A percentile compares a stretch with the other conserved stretches of the same genome.
phyloP scores from a whole-genome alignment of 2,797 vertebrate species.

The Pangasius macronema region DNA sequence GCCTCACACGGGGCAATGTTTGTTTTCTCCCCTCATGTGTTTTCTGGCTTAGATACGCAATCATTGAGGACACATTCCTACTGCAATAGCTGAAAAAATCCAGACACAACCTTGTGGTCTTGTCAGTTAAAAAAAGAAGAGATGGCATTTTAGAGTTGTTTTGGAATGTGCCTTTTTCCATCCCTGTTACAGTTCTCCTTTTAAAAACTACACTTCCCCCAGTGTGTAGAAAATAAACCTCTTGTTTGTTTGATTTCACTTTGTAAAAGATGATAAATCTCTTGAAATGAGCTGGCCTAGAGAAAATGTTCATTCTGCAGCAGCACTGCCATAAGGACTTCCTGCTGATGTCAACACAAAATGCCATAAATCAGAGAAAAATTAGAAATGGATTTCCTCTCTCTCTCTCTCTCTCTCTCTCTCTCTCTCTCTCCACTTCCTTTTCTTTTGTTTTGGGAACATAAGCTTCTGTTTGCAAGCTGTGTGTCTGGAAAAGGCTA shows the following conservation, averaged over 20 bases:
- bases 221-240: conserved; percentile 11
- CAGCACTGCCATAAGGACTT: conserved; percentile 9
- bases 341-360: conserved; percentile 19
- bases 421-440: background rate
- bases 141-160: background rate
- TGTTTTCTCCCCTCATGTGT: background rate
- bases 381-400: conserved; percentile 15
- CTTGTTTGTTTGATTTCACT: conserved; percentile 5
- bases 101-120: background rate
- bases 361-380: conserved; percentile 38
- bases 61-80: background rate
- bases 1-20: conserved; percentile 46
- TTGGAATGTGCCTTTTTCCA: background rate
- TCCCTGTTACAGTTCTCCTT: background rate
- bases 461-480: background rate
- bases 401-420: background rate
- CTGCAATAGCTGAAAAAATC: background rate
- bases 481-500: background rate
- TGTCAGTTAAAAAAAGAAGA: background rate
- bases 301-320: conserved; percentile 1
- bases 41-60: background rate
- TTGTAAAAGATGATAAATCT: background rate
- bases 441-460: background rate
- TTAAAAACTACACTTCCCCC: background rate
- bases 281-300: background rate